These are phyloP conservation scores for Paramormyrops kingsleyae DNA, from an alignment of 2,113 vertebrate genomes.

Conservation along the genomic window DNA sequence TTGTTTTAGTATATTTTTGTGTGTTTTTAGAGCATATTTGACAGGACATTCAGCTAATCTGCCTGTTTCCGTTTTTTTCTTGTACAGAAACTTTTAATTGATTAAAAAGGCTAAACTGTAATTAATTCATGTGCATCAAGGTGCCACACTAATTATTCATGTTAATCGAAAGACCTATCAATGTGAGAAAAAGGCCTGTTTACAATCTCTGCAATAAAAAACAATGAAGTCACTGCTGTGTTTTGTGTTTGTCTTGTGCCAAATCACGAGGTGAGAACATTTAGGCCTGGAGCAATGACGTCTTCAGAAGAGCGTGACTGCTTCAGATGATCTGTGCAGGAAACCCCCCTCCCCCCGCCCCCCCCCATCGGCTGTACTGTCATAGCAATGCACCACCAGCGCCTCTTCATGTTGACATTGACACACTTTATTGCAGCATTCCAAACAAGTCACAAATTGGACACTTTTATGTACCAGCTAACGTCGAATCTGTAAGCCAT, in stretches of 20 bases:
- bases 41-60: not conserved
- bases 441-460: not conserved
- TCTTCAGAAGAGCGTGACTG: not conserved
- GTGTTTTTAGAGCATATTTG: not conserved
- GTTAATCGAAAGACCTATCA: not conserved
- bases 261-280: not conserved
- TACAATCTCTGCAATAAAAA: slow-evolving; percentile 23
- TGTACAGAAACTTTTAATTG: not conserved
- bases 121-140: not conserved
- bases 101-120: not conserved
- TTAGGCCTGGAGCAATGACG: not conserved
- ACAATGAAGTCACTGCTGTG: not conserved
- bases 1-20: not conserved
- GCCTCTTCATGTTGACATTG: not conserved
- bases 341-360: not conserved
- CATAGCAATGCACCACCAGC: not conserved
- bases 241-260: not conserved
- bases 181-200: slow-evolving; percentile 9
- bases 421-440: not conserved
- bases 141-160: not conserved
- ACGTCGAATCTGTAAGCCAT: not conserved
- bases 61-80: not conserved
- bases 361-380: not conserved
- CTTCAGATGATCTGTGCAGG: not conserved
- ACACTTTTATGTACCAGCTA: not conserved